Percentiles rank a stretch among this genome's conserved stretches.
These are phyloP conservation scores for Acanthurus lineatus DNA, from an alignment of 2,797 vertebrate species.

Conservation along the genomic window DNA sequence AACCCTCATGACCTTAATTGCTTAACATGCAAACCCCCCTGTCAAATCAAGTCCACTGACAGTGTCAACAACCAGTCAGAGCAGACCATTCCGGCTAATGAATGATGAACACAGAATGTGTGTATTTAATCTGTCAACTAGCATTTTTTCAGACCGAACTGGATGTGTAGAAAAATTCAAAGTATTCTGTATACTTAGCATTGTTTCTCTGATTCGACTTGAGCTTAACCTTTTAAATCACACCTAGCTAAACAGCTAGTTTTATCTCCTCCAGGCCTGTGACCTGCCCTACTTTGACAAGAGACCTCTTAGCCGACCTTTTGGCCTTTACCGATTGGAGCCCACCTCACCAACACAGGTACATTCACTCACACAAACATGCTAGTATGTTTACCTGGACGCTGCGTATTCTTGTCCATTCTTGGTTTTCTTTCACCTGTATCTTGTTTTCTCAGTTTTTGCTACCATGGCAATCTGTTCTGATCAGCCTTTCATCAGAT, in stretches of 20 bases:
- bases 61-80: background rate
- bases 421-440: background rate
- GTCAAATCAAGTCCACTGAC: background rate
- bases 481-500: background rate
- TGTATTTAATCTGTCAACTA: background rate
- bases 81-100: background rate
- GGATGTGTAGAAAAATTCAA: too few species aligned
- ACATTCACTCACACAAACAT: background rate
- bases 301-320: constrained; percentile 85
- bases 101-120: background rate
- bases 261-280: constrained; percentile 76
- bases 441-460: background rate
- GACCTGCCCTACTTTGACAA: constrained; percentile 88
- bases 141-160: background rate
- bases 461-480: background rate
- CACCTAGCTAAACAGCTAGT: background rate
- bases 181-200: background rate
- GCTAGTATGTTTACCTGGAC: background rate
- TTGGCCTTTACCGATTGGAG: constrained; percentile 87
- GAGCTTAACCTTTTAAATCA: background rate
- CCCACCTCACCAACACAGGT: constrained; percentile 88
- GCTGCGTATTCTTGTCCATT: background rate
- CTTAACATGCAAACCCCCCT: constrained; percentile 7
- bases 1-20: background rate
- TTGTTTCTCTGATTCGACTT: background rate